These are phyloP conservation scores for human (Homo sapiens) DNA, from an alignment of 2,113 vertebrate species.

Conservation along the genomic window GRCh38 chr14:32120501-32121000, in stretches of 20 bases:
- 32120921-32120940: neutral
- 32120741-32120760: neutral
- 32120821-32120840: neutral
- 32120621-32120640: neutral
- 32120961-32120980: constrained; percentile 1
- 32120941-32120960: neutral
- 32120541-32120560: neutral
- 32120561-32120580: neutral
- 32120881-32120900: neutral
- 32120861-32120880: neutral
- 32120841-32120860: neutral
- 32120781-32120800: neutral
- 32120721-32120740: neutral
- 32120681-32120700: neutral
- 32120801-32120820: neutral
- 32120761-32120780: neutral
- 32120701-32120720: neutral
- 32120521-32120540: neutral
- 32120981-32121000: neutral
- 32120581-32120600: neutral
- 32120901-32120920: neutral
- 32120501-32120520: neutral
- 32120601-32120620: neutral
- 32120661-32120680: neutral
- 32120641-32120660: neutral